Evolutionary conservation across 2,113 vertebrate genomes (phyloP).

Genomic region (Dicaeum eximium): DNA sequence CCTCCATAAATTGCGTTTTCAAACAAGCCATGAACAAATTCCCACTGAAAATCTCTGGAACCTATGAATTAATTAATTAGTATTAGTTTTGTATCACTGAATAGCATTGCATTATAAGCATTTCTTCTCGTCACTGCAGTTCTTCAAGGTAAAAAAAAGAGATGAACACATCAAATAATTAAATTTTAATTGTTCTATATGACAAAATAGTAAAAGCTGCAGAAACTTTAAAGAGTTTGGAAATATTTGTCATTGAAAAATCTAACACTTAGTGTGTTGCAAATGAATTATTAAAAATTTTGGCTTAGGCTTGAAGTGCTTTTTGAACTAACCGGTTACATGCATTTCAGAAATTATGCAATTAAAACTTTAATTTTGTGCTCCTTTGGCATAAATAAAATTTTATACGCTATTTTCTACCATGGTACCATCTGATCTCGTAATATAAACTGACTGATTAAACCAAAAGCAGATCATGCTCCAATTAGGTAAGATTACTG

Average conservation of each 20-base stretch:
- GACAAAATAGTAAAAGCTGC: not conserved
- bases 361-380: not conserved
- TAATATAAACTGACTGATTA: not conserved
- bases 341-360: not conserved
- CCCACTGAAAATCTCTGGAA: slow-evolving; percentile 87
- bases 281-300: not conserved
- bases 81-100: not conserved
- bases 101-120: not conserved
- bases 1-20: slow-evolving; percentile 96
- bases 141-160: not conserved
- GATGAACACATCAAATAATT: not conserved
- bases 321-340: not conserved
- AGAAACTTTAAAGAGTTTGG: not conserved
- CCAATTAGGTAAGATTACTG: not conserved
- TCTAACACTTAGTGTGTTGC: not conserved
- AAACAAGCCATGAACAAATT: slow-evolving; percentile 91
- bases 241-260: not conserved
- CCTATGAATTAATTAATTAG: slow-evolving; percentile 67
- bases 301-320: not conserved
- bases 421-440: not conserved
- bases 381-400: not conserved
- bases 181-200: not conserved
- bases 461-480: not conserved
- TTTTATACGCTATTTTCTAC: not conserved
- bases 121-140: not conserved